Evolutionary conservation across 2,113 vertebrate genomes (phyloP).

Genomic region (Gorsachius goisagi): DNA sequence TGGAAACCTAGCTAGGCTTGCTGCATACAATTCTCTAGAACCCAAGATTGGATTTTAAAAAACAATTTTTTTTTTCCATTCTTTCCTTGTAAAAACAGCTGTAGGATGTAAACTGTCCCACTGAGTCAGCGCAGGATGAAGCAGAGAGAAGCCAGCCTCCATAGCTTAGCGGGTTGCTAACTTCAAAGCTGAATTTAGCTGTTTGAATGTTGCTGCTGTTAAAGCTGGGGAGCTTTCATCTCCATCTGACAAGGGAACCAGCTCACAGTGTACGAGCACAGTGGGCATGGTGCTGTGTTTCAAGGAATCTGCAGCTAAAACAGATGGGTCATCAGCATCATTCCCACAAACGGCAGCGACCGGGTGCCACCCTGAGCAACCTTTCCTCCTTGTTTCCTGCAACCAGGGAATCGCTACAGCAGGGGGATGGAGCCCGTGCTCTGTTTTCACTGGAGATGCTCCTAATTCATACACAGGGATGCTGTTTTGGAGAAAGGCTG

Average conservation of each 20-base stretch:
- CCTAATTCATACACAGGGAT: neutral
- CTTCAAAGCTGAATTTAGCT: constrained; percentile 30
- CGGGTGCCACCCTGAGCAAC: neutral
- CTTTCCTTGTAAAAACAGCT: constrained; percentile 28
- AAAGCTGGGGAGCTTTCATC: neutral
- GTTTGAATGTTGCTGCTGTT: neutral
- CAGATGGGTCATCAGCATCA: neutral
- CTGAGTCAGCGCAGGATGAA: constrained; percentile 17
- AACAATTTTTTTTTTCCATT: neutral
- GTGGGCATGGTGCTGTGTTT: neutral
- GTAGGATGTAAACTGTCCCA: neutral
- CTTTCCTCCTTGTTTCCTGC: neutral
- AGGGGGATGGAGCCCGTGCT: rapidly evolving
- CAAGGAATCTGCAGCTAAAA: neutral
- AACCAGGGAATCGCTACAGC: rapidly evolving
- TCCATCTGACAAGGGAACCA: neutral
- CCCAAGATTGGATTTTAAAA: neutral
- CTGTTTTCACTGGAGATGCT: neutral
- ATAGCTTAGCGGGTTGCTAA: neutral
- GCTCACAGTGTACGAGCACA: neutral
- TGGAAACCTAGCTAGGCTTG: neutral
- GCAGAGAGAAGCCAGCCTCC: constrained; percentile 23
- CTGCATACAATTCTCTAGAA: constrained; percentile 9
- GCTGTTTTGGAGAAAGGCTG: neutral
- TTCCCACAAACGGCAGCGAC: neutral